phyloP scores from a whole-genome alignment of 2,797 vertebrate genomes.

The Acridotheres tristis region DNA sequence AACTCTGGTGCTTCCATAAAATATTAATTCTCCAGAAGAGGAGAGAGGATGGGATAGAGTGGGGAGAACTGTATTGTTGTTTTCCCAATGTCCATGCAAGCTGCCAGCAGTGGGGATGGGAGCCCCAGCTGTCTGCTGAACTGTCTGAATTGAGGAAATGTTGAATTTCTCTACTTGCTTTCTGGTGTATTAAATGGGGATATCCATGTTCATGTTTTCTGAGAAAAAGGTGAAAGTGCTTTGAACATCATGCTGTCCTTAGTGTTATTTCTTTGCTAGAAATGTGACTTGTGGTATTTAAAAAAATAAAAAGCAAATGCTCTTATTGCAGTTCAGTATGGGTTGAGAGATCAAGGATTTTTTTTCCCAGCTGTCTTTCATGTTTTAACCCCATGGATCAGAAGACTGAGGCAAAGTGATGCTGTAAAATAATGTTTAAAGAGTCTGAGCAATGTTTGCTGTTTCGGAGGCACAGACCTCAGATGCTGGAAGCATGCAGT shows the following conservation, averaged over 20 bases:
- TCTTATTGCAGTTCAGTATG: neutral
- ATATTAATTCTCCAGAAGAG: neutral
- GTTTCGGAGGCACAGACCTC: neutral
- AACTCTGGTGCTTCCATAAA: neutral
- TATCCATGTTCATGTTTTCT: neutral
- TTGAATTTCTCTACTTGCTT: neutral
- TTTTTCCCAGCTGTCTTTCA: neutral
- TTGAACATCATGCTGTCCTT: accelerated
- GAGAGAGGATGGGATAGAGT: neutral
- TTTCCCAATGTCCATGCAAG: neutral
- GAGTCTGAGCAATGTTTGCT: constrained; percentile 6
- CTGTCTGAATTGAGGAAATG: neutral
- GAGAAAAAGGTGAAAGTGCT: neutral
- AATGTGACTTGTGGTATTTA: neutral
- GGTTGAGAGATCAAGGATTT: neutral
- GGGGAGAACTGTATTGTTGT: accelerated
- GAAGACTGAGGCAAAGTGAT: neutral
- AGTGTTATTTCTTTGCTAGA: neutral
- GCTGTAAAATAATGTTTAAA: constrained; percentile 14
- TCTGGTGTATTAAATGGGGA: neutral
- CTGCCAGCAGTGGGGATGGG: neutral
- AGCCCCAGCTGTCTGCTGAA: neutral
- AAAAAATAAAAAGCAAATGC: neutral
- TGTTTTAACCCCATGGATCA: neutral
- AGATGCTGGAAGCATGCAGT: constrained; percentile 5